Evolutionary conservation across 2,797 vertebrate genomes (phyloP), one percentile per base, ranked within the genome.

Genomic region (Pseudomugil tenellus): DNA sequence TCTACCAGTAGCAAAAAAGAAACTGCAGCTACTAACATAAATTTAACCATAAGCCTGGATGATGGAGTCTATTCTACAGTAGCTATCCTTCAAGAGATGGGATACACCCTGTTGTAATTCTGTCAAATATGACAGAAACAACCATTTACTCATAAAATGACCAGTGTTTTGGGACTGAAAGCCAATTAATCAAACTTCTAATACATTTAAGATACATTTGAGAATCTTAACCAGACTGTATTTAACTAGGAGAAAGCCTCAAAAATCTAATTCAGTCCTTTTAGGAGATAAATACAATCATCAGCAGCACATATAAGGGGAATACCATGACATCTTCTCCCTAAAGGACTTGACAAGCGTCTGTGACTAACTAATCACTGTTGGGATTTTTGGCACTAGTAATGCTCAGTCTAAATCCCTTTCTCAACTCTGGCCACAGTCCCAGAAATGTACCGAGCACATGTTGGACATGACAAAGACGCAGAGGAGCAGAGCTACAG

Each of bases 381-480:
- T 66, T 89, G 81, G 84, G 69, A 82, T 74, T 85, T 69, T 87
- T 90, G 87, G 86, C 88, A 81, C 55, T 11, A 4, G n/a, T 12
- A 60, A 64, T 58, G 67, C 71, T 84, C 73, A 70, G 64, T 80
- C 74, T 74, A 84, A 89, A 79, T 90, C 83, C 76, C 74, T 81
- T 58, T 77, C 78, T 87, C 79, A 80, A 74, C 49, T 60, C 81
- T 92, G 90, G 88, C 90, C 14, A 31, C 3, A 0, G 34, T 77
- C 89, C 87, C 77, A 41, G 80, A 88, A 88, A 87, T 76, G 81
- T 83, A 86, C 25, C 71, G 66, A 79, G 39, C 85, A 86, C 79
- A 70, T 84, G 86, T 74, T 60, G 56, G 77, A 85, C 80, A 81
- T 83, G 76, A 83, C 26, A 55, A 71, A 25, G 46, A 63, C 70